These are phyloP conservation scores for Tragulus kanchil DNA, from an alignment of 2,113 vertebrate genomes.

Conservation along the genomic window DNA sequence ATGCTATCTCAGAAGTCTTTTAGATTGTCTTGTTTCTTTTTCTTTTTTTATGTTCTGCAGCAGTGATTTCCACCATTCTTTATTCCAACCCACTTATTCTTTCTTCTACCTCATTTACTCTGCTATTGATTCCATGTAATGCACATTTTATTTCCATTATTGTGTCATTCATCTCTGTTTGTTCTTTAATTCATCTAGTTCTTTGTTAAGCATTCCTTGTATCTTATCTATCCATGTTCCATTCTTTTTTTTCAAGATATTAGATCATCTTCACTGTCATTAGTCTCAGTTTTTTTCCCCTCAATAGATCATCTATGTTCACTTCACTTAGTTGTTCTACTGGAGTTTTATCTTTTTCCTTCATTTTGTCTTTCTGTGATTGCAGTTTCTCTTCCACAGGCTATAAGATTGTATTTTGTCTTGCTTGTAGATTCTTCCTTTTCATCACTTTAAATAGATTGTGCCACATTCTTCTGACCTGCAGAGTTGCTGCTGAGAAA, in stretches of 20 bases:
- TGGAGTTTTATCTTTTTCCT: background rate
- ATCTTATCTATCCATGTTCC: background rate
- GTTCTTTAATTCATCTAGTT: background rate
- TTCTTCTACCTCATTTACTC: background rate
- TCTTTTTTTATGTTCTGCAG: background rate
- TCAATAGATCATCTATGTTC: background rate
- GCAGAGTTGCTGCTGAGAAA: background rate
- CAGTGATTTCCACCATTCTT: background rate
- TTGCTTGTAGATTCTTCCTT: background rate
- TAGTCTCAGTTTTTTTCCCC: background rate
- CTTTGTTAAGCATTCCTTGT: background rate
- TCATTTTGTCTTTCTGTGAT: background rate
- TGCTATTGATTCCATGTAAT: background rate
- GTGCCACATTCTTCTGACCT: background rate
- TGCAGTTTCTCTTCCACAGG: background rate
- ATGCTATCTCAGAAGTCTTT: background rate
- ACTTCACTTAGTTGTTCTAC: background rate
- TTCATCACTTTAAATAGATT: background rate
- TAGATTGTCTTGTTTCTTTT: background rate
- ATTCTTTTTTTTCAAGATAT: background rate
- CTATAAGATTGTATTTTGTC: background rate
- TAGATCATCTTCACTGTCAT: background rate
- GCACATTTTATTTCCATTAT: background rate
- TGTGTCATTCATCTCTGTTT: background rate
- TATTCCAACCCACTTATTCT: background rate